A percentile compares a stretch with the other conserved stretches of the same genome.
Conservation (phyloP, 2,113 vertebrate genomes). For the Datnioides undecimradiatus region DNA sequence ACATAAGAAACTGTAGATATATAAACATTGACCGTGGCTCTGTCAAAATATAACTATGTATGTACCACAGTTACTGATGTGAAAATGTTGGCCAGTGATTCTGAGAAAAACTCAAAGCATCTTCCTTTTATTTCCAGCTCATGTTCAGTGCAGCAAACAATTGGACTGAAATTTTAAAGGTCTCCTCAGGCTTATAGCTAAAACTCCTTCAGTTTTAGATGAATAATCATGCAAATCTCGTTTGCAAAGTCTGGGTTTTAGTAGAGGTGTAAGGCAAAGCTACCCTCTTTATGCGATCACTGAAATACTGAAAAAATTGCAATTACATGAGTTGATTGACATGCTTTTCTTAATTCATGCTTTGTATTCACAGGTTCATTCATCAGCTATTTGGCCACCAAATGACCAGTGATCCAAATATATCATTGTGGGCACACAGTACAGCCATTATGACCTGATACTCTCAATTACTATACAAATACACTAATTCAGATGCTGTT, state of each 20-base stretch:
- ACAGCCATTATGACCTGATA: not conserved
- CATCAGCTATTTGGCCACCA: slow-evolving; percentile 6
- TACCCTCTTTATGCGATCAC: not conserved
- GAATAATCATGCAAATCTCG: slow-evolving; percentile 24
- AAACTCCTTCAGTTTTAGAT: slow-evolving; percentile 1
- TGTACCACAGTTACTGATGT: slow-evolving; percentile 31
- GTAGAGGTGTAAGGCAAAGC: slow-evolving; percentile 3
- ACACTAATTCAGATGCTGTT: not conserved
- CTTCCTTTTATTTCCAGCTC: not conserved
- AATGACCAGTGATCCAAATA: not conserved
- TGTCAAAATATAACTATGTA: slow-evolving; percentile 14
- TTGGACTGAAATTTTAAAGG: slow-evolving; percentile 11
- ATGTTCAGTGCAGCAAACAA: slow-evolving; percentile 25
- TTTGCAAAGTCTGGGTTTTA: not conserved
- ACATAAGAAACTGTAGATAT: slow-evolving; percentile 33
- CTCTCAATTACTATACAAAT: no score
- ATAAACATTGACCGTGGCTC: slow-evolving; percentile 33
- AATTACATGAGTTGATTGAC: not conserved
- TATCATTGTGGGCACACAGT: not conserved
- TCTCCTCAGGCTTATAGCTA: not conserved
- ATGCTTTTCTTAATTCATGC: slow-evolving; percentile 5
- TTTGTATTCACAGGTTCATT: slow-evolving; percentile 12
- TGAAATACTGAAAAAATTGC: not conserved
- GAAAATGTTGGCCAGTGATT: slow-evolving; percentile 24
- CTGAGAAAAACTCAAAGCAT: slow-evolving; percentile 5